Percentiles rank a stretch among this genome's conserved stretches.
These are phyloP conservation scores for Andrena bicolor DNA, from an alignment of 2,888 invertebrate species.

Conservation along the genomic window DNA sequence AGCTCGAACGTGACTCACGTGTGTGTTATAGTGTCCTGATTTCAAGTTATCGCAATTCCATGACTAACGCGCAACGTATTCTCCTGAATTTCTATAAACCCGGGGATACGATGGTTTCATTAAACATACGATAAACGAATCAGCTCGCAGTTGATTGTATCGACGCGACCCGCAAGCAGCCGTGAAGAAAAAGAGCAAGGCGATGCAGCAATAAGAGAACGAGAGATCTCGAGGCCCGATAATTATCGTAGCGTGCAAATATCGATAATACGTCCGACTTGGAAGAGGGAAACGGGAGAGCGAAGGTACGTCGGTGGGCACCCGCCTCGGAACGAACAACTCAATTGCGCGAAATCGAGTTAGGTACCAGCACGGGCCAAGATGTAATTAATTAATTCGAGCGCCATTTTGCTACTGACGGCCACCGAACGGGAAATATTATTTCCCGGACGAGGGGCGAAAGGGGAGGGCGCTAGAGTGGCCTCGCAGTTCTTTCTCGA, in stretches of 20 bases:
- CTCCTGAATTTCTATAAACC: no score
- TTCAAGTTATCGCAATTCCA: no score
- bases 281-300: slow-evolving; percentile 59
- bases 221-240: slow-evolving; percentile 59
- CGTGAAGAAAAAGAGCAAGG: slow-evolving; percentile 13
- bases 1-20: no score
- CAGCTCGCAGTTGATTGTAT: slow-evolving; percentile 14
- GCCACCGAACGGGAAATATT: slow-evolving; percentile 74
- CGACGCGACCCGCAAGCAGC: neutral
- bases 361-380: slow-evolving; percentile 75
- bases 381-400: slow-evolving; percentile 84
- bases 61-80: no score
- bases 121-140: neutral
- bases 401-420: slow-evolving; percentile 80
- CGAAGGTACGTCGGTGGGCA: slow-evolving; percentile 50
- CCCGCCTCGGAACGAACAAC: slow-evolving; percentile 75
- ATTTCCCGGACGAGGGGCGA: slow-evolving; percentile 56
- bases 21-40: no score
- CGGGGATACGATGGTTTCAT: no score
- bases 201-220: slow-evolving; percentile 24
- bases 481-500: neutral
- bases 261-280: slow-evolving; percentile 74
- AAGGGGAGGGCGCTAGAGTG: slow-evolving; percentile 25
- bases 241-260: slow-evolving; percentile 82
- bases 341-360: slow-evolving; percentile 83